These are phyloP conservation scores for Falcaria lacertinaria DNA, from an alignment of 2,888 invertebrate genomes.

Conservation along the genomic window DNA sequence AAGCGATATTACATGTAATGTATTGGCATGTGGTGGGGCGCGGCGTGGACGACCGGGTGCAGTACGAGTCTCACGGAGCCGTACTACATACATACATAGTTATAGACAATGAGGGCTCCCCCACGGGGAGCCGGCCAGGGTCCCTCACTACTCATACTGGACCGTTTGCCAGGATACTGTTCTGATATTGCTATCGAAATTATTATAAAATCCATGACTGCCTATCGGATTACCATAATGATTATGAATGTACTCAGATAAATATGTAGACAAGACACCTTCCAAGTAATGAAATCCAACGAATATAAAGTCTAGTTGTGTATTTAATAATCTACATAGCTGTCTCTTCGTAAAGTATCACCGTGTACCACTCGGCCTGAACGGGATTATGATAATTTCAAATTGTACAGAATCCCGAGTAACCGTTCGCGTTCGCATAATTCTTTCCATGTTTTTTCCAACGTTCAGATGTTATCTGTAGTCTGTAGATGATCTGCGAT, in stretches of 20 bases:
- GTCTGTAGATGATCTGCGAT: constrained; percentile 1
- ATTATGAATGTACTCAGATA: too few species aligned
- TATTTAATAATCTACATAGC: not conserved
- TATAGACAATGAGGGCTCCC: too few species aligned
- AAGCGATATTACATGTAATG: constrained; percentile 33
- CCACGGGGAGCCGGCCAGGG: constrained; percentile 2
- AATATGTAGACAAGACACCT: too few species aligned
- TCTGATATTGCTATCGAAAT: too few species aligned
- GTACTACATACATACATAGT: not conserved
- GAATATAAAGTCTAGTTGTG: not conserved
- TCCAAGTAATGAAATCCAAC: not conserved
- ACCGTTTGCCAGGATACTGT: too few species aligned
- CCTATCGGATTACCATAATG: too few species aligned
- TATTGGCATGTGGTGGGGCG: too few species aligned
- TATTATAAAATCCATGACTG: too few species aligned
- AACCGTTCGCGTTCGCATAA: not conserved
- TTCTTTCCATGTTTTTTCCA: not conserved
- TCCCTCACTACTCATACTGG: too few species aligned
- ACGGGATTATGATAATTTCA: not conserved
- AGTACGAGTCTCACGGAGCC: constrained; percentile 15
- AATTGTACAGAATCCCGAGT: not conserved
- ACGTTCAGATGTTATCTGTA: constrained; percentile 1
- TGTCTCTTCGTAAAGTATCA: not conserved
- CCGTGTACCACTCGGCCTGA: not conserved
- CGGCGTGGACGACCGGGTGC: constrained; percentile 16